Base-by-base conservation (phyloP, 2,797 vertebrate species). In the Emys orbicularis region DNA sequence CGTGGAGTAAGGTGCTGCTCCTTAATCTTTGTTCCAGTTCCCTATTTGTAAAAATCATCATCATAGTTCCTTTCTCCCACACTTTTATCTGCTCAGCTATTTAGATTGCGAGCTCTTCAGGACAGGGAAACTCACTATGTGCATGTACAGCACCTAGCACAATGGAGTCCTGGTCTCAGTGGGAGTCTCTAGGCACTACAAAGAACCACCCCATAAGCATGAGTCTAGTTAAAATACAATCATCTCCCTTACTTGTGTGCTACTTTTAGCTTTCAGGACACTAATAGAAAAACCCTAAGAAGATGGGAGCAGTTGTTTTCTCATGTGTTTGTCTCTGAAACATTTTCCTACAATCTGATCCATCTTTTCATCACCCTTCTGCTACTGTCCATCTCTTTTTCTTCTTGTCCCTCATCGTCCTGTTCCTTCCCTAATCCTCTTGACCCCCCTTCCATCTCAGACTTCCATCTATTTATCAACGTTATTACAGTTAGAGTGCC, bases 241-340 rank as follows among this genome's bases (percentile, higher is more conserved):
- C 61, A 79, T 57, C 49, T 13, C 29, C 21, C n/a, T 1, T 87
- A 31, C 31, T 87, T 44, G 50, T 2, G 84, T 5, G 29, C 15
- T 54, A 31, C 61, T 53, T 87, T 79, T 89, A 80, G 79, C 19
- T 94, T 86, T 54, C 72, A 81, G 52, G 82, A 37, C 34, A 83
- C 31, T 41, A 76, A 25, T 15, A 27, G 37, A 44, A 76, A 85
- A 88, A 59, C 9, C n/a, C 87, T 87, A 74, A 41, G 29, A 85
- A 29, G 10, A 88, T 12, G 61, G 79, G 77, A 15, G 23, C 21
- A 81, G 18, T 9, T 89, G n/a, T 54, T 91, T 72, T 72, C 19
- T 84, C 72, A 56, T 19, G 9, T 8, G 76, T 79, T 93, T 81
- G 83, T 56, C 74, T 68, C 47, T 90, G 68, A 81, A 44, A 47